Percentiles rank a stretch among this genome's conserved stretches.
Conservation (phyloP, 2,888 invertebrate genomes). For the Chironomus tentans region DNA sequence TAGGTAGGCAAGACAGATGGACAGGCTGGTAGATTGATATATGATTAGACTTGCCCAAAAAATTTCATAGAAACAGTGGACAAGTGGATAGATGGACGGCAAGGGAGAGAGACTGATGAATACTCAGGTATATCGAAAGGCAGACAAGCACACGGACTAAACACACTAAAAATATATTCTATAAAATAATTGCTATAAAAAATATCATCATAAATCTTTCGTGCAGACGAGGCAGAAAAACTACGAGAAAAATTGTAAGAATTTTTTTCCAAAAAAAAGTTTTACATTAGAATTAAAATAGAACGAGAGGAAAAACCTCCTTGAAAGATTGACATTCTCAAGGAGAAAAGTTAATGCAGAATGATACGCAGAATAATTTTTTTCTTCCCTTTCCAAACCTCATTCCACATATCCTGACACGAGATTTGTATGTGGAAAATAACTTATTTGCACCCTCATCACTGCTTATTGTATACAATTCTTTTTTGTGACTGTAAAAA, state of each 20-base stretch:
- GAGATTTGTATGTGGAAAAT: not conserved
- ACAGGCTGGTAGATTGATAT: too few relatives aligned
- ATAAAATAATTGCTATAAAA: not conserved
- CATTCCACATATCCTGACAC: not conserved
- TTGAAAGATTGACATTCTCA: slow-evolving; percentile 17
- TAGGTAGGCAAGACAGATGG: too few relatives aligned
- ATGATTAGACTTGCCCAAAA: too few relatives aligned
- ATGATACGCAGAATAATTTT: slow-evolving; percentile 8
- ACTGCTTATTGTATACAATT: not conserved
- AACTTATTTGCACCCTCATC: slow-evolving; percentile 5
- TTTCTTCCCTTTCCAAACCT: not conserved
- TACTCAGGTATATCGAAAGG: too few relatives aligned
- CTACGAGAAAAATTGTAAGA: not conserved
- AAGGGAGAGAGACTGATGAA: too few relatives aligned
- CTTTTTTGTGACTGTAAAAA: not conserved
- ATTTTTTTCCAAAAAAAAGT: not conserved
- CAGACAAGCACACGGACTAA: too few relatives aligned
- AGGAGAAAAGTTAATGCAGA: slow-evolving; percentile 12
- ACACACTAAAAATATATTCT: too few relatives aligned
- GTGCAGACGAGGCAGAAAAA: slow-evolving; percentile 7
- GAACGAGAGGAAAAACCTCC: not conserved
- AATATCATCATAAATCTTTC: slow-evolving; percentile 16
- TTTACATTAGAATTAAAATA: too few relatives aligned
- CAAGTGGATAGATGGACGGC: too few relatives aligned
- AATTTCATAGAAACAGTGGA: too few relatives aligned